A percentile compares a stretch with the other conserved stretches of the same genome.
Evolutionary conservation across 2,888 invertebrate species (phyloP).

Genomic region (Biston betularia): DNA sequence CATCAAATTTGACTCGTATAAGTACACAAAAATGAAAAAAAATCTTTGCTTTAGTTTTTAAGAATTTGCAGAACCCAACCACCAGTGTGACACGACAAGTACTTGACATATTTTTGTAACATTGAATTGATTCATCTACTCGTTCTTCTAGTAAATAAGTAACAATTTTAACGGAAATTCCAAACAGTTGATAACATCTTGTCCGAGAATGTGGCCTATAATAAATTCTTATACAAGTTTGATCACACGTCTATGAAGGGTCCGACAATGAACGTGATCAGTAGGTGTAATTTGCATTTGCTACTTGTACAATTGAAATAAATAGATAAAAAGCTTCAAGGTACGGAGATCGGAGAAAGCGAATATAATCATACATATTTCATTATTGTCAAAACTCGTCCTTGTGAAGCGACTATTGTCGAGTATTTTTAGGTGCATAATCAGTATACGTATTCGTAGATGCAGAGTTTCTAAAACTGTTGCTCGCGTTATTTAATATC

Average conservation of each 20-base stretch:
- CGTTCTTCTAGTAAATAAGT: constrained; percentile 1
- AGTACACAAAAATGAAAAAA: too few relatives aligned
- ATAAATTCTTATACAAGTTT: constrained; percentile 31
- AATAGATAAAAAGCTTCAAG: constrained; percentile 60
- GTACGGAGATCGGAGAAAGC: constrained; percentile 73
- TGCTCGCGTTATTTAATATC: background rate
- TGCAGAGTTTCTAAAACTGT: constrained; percentile 30
- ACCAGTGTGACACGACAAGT: too few relatives aligned
- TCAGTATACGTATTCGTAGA: constrained; percentile 72
- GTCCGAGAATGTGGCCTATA: constrained; percentile 12
- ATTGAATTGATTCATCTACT: background rate
- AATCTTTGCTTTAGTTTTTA: too few relatives aligned
- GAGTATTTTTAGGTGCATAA: constrained; percentile 71
- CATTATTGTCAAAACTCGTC: constrained; percentile 76
- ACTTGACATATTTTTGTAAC: too few relatives aligned
- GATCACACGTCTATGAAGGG: constrained; percentile 43
- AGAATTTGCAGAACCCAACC: too few relatives aligned
- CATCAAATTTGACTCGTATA: too few relatives aligned
- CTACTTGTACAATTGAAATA: constrained; percentile 55
- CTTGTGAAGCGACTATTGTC: constrained; percentile 67
- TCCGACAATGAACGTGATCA: constrained; percentile 66
- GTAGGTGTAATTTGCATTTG: constrained; percentile 59
- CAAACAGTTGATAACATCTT: constrained; percentile 4
- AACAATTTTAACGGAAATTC: constrained; percentile 18
- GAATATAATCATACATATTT: constrained; percentile 66